Evolutionary conservation across 2,113 vertebrate species (phyloP).

Genomic region (Anarrhichthys ocellatus): DNA sequence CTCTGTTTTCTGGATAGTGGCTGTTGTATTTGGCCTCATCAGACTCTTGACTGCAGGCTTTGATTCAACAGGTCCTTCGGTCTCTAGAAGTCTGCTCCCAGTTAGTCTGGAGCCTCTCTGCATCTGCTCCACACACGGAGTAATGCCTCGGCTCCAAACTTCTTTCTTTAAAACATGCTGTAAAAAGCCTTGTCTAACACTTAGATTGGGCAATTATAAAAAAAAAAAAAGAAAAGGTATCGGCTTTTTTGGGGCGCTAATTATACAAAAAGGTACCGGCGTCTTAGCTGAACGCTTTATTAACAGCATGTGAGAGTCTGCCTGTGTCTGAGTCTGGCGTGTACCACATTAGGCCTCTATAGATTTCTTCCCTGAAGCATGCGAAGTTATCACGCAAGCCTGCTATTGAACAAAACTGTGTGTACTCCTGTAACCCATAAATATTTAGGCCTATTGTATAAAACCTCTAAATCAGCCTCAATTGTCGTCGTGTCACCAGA

Average conservation of each 20-base stretch:
- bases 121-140: slow-evolving; percentile 82
- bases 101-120: slow-evolving; percentile 78
- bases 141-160: slow-evolving; percentile 47
- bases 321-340: slow-evolving; percentile 43
- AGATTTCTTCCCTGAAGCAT: slow-evolving; percentile 50
- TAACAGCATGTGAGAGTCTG: slow-evolving; percentile 74
- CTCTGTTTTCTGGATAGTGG: slow-evolving; percentile 31
- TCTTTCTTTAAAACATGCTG: slow-evolving; percentile 61
- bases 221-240: slow-evolving; percentile 41
- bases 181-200: slow-evolving; percentile 79
- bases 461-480: slow-evolving; percentile 45
- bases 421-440: slow-evolving; percentile 47
- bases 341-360: slow-evolving; percentile 31
- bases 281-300: slow-evolving; percentile 64
- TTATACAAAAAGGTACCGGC: slow-evolving; percentile 62
- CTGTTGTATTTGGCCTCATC: slow-evolving; percentile 29
- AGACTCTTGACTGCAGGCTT: slow-evolving; percentile 45
- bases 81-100: slow-evolving; percentile 70
- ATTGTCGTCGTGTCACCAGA: slow-evolving; percentile 41
- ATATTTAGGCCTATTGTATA: slow-evolving; percentile 54
- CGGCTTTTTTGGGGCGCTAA: slow-evolving; percentile 48
- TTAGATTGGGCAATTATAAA: slow-evolving; percentile 75
- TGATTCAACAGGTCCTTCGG: slow-evolving; percentile 38
- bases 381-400: slow-evolving; percentile 57
- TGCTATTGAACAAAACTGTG: slow-evolving; percentile 34